Base-by-base conservation (phyloP, 2,888 invertebrate genomes). In the Melanostoma mellinum region DNA sequence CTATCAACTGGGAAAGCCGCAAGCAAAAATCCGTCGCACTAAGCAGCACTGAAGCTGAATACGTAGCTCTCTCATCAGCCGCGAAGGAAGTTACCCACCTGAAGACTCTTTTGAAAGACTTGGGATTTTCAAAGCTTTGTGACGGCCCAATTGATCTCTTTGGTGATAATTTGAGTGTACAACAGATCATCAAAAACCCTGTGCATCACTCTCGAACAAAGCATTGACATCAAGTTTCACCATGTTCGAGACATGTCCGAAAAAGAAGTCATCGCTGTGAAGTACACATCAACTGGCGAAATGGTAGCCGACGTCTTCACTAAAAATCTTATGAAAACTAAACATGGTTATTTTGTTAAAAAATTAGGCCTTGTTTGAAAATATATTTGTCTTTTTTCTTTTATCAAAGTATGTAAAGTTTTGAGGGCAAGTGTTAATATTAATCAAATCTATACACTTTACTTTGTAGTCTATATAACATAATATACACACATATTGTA, bases 211-310 rank as follows among this genome's bases (percentile, higher is more conserved):
- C 38, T 20, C 6, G 69, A 6, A 69, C 52, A 6, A 69, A 76
- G 9, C 69, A 69, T 76, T 3, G 75, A 75, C 52, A 56, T 74
- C 8, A 52, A 53, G 30, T 52, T 48, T 9, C 63, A 73, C 30
- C 53, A 55, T 38, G 32, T 65, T 44, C 55, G 73, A 8, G 33
- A 73, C 5, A 10, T 56, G 9, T 40, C 20, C 4, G 52, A 75
- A 36, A 46, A 75, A 8, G 40, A 10, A 36, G 9, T 75, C 8
- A 50, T 67, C 3, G 10, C n/a, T 40, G 48, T 67, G 40, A 58
- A 56, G 3, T 67, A 56, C n/a, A 56, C 10, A 2, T 58, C 67
- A 6, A 67, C 90, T 44, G 42, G 32, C 32, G 33, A 65, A 3
- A 73, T 73, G 63, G n/a, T 56, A 5, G 46, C 73, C 2, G 73